Evolutionary conservation across 1,140 invertebrate species (phyloP).

Genomic region (Teleogryllus occipitalis): DNA sequence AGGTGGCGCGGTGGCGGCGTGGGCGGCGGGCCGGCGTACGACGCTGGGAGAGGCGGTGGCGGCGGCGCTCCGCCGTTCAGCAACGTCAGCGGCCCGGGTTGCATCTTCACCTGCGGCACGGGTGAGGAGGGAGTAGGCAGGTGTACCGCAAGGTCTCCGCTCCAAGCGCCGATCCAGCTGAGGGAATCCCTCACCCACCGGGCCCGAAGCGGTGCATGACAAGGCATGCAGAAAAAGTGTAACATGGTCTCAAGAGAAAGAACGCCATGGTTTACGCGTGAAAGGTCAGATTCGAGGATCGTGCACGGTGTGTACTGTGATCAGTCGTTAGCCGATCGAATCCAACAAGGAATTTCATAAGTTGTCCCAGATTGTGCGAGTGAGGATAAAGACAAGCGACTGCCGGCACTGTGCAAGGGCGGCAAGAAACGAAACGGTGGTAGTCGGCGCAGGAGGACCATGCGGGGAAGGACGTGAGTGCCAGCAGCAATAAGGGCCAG

Average conservation of each 20-base stretch:
- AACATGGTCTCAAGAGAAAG: not conserved
- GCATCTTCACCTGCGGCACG: slow-evolving; percentile 31
- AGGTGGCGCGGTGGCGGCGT: not conserved
- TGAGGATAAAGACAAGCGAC: too few relatives aligned
- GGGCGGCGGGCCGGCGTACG: not conserved
- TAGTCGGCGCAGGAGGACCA: too few relatives aligned
- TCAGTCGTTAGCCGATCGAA: too few relatives aligned
- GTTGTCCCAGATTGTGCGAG: too few relatives aligned
- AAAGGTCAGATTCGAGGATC: slow-evolving; percentile 57
- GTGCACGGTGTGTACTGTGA: not conserved
- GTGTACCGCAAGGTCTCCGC: slow-evolving; percentile 25
- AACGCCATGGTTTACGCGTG: slow-evolving; percentile 35
- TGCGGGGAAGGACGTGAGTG: too few relatives aligned
- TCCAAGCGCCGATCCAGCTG: too few relatives aligned
- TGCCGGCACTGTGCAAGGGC: too few relatives aligned
- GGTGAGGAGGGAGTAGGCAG: not conserved
- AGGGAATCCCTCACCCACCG: not conserved
- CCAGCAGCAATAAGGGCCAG: too few relatives aligned
- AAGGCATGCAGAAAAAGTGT: not conserved
- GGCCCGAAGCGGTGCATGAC: not conserved
- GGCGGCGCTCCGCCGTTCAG: slow-evolving; percentile 29
- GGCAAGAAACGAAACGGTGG: too few relatives aligned
- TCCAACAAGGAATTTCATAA: too few relatives aligned
- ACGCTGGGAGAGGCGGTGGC: slow-evolving; percentile 46
- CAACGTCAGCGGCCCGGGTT: slow-evolving; percentile 30